Evolutionary conservation across 1,140 invertebrate genomes (phyloP).

Genomic region (Arion vulgaris): DNA sequence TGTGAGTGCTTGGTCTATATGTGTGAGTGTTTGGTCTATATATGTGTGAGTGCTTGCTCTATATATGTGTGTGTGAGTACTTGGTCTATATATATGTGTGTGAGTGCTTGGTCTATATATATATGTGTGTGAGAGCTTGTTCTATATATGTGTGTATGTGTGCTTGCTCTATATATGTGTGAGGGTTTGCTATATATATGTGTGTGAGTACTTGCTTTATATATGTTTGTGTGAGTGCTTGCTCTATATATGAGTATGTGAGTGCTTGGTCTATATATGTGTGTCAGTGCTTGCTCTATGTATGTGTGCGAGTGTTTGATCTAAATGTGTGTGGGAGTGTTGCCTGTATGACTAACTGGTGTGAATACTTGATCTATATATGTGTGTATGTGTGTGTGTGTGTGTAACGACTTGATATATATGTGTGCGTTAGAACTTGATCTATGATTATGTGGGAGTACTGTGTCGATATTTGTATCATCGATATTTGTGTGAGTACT

Average conservation of each 20-base stretch:
- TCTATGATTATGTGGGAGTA: not conserved
- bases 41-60: not conserved
- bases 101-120: not conserved
- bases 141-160: too few species aligned
- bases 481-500: too few species aligned
- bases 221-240: too few species aligned
- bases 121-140: not conserved
- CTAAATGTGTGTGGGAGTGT: slow-evolving; percentile 8
- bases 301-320: not conserved
- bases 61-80: not conserved
- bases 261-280: not conserved
- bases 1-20: too few species aligned
- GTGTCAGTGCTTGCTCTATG: not conserved
- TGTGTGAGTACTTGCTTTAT: not conserved
- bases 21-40: not conserved
- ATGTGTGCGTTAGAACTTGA: not conserved
- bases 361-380: not conserved
- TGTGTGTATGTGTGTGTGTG: slow-evolving; percentile 30
- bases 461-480: not conserved
- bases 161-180: not conserved
- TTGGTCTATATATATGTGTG: not conserved
- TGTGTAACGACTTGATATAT: slow-evolving; percentile 10
- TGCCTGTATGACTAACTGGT: not conserved
- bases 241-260: not conserved
- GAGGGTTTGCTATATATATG: not conserved